These are phyloP conservation scores for Lepus timidus DNA, from an alignment of 2,113 vertebrate species.

Conservation along the genomic window DNA sequence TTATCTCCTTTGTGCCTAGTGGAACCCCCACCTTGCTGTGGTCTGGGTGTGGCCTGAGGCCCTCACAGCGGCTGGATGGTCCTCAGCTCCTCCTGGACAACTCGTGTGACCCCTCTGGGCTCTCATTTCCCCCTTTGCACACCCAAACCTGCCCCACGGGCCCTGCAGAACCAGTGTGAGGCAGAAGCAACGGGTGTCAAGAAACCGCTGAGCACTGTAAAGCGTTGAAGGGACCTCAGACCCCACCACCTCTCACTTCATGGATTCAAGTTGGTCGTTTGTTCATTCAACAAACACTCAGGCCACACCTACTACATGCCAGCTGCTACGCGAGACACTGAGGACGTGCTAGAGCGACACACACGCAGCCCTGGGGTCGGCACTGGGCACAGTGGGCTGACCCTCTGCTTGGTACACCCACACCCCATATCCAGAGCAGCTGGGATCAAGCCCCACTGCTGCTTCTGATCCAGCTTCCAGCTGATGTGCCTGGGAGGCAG, in stretches of 20 bases:
- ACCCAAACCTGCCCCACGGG: background rate
- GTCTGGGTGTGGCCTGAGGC: background rate
- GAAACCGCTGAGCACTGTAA: background rate
- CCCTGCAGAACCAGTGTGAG: background rate
- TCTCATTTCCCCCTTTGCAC: background rate
- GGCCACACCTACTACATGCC: background rate
- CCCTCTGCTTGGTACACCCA: too few relatives aligned
- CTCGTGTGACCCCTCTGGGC: background rate
- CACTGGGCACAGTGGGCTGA: too few relatives aligned
- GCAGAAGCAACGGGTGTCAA: background rate
- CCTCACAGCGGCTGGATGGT: too few relatives aligned
- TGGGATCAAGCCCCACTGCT: too few relatives aligned
- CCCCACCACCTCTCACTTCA: slow-evolving; percentile 22
- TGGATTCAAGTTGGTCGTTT: background rate
- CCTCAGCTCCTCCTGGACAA: background rate
- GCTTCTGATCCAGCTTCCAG: too few relatives aligned
- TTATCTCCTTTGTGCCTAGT: background rate
- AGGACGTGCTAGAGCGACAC: background rate
- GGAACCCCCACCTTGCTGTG: background rate
- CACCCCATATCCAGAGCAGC: too few relatives aligned
- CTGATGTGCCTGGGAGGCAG: too few relatives aligned
- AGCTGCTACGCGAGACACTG: background rate
- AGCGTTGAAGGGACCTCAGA: background rate
- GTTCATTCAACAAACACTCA: background rate
- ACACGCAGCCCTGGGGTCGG: too few relatives aligned